These are phyloP conservation scores for Thaleichthys pacificus DNA, from an alignment of 2,797 vertebrate species.

Conservation along the genomic window DNA sequence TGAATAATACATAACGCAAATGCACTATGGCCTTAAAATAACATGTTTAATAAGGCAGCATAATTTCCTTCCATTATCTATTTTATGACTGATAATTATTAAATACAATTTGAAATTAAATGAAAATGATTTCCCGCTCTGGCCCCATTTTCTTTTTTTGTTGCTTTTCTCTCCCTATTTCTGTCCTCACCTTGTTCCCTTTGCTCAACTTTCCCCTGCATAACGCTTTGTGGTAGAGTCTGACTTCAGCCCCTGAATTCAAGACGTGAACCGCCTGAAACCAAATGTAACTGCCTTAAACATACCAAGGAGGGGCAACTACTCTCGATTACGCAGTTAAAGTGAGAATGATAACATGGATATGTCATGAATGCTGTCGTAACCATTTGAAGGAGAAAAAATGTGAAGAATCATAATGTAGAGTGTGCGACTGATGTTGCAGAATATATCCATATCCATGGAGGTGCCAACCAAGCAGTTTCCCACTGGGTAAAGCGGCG, in stretches of 20 bases:
- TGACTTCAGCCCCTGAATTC: constrained; percentile 8
- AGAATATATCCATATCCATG: neutral
- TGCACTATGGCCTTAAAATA: constrained; percentile 37
- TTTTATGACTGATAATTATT: constrained; percentile 11
- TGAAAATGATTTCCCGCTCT: neutral
- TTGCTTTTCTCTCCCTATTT: constrained; percentile 13
- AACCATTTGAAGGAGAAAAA: too few relatives aligned
- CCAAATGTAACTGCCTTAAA: constrained; percentile 12
- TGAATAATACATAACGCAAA: constrained; percentile 60
- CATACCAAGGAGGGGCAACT: neutral
- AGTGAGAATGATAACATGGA: too few relatives aligned
- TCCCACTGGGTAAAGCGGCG: neutral
- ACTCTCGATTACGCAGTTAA: too few relatives aligned
- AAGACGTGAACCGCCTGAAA: neutral
- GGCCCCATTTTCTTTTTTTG: constrained; percentile 17
- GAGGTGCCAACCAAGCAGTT: constrained; percentile 15
- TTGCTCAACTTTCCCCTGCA: neutral
- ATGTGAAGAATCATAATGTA: neutral
- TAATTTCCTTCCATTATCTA: constrained; percentile 39
- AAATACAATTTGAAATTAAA: neutral
- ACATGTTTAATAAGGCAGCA: constrained; percentile 44
- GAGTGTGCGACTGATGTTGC: neutral
- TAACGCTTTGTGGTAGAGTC: constrained; percentile 3
- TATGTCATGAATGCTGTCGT: too few relatives aligned
- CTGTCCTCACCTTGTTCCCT: neutral